These are phyloP conservation scores for Bugula neritina DNA, from an alignment of 2,888 invertebrate genomes.

Conservation along the genomic window DNA sequence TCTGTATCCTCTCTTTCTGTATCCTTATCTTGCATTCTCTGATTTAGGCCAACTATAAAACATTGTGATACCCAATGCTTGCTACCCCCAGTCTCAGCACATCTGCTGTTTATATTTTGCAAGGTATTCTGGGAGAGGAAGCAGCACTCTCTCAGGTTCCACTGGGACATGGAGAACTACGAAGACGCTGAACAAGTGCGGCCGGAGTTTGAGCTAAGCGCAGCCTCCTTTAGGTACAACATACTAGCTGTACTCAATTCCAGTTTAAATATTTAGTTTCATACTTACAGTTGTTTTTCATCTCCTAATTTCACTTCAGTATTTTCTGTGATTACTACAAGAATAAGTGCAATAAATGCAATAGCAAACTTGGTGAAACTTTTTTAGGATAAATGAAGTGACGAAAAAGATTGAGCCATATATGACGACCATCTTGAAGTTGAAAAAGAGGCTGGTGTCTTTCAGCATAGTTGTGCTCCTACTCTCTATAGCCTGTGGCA, in stretches of 20 bases:
- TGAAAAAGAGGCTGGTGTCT: constrained; percentile 2
- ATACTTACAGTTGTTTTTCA: no score
- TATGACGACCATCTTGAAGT: background rate
- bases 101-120: constrained; percentile 67
- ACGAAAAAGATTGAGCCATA: constrained; percentile 25
- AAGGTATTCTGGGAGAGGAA: constrained; percentile 92
- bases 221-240: constrained; percentile 61
- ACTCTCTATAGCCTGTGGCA: constrained; percentile 8
- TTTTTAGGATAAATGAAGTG: constrained; percentile 17
- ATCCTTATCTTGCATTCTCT: no score
- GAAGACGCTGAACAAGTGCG: constrained; percentile 74
- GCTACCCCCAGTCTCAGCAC: no score
- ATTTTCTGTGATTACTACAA: no score
- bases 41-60: no score
- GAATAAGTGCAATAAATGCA: no score
- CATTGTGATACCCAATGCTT: no score
- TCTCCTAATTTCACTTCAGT: no score
- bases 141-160: constrained; percentile 86
- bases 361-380: no score
- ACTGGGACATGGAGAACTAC: constrained; percentile 86
- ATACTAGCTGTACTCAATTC: no score
- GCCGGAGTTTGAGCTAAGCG: constrained; percentile 78
- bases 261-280: no score
- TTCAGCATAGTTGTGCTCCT: constrained; percentile 10
- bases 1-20: no score